Percentiles rank a stretch among this genome's conserved stretches.
These are phyloP conservation scores for Bombylius major DNA, from an alignment of 2,888 invertebrate species.

Conservation along the genomic window DNA sequence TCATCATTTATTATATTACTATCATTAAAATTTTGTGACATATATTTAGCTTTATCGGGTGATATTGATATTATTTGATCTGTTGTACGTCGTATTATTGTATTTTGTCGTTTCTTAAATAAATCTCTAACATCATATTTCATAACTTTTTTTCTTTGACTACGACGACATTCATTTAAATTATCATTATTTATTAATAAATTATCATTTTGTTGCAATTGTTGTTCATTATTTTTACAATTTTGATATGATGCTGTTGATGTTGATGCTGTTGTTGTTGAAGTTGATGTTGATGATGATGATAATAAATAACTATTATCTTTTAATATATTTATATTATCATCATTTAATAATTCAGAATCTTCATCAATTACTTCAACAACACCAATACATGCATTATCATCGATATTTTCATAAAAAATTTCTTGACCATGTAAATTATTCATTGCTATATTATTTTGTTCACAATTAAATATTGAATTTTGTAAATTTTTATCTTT, in stretches of 20 bases:
- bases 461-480: too few species aligned
- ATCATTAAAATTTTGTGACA: background rate
- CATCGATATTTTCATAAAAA: background rate
- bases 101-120: slow-evolving; percentile 30
- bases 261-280: background rate
- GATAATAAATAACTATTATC: background rate
- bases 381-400: background rate
- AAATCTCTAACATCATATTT: slow-evolving; percentile 34
- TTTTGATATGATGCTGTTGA: background rate
- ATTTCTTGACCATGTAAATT: background rate
- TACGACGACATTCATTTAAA: slow-evolving; percentile 25
- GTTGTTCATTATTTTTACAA: background rate
- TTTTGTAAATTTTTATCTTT: too few species aligned
- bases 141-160: slow-evolving; percentile 32
- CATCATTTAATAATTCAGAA: background rate
- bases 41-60: background rate
- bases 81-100: background rate
- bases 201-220: background rate
- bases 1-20: too few species aligned
- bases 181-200: background rate
- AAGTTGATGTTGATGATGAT: background rate
- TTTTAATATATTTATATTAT: background rate
- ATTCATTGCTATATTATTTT: too few species aligned
- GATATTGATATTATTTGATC: background rate
- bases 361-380: background rate